A percentile compares a stretch with the other conserved stretches of the same genome.
These are phyloP conservation scores for Guaruba guarouba DNA, from an alignment of 2,113 vertebrate genomes.

Conservation along the genomic window DNA sequence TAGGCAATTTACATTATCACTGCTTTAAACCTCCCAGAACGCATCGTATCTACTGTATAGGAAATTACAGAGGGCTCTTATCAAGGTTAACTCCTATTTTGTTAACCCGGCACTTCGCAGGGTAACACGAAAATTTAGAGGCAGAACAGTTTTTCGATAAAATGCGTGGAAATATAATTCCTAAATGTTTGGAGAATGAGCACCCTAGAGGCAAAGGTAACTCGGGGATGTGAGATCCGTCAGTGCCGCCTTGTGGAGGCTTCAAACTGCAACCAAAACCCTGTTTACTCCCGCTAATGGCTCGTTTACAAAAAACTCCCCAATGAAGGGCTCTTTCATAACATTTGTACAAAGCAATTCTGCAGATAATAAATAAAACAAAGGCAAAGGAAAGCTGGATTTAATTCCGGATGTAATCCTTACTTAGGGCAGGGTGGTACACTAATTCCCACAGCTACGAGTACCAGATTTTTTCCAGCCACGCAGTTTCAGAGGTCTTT, in stretches of 20 bases:
- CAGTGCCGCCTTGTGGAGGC: slow-evolving; percentile 96
- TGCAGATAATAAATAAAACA: slow-evolving; percentile 37
- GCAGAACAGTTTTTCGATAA: slow-evolving; percentile 74
- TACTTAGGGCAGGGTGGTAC: background rate
- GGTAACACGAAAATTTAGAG: slow-evolving; percentile 76
- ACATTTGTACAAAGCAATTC: background rate
- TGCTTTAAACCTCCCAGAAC: slow-evolving; percentile 58
- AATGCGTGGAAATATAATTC: slow-evolving; percentile 75
- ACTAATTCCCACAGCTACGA: background rate
- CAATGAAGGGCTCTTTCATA: background rate
- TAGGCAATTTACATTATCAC: slow-evolving; percentile 59
- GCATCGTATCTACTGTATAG: slow-evolving; percentile 15
- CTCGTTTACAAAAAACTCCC: slow-evolving; percentile 27
- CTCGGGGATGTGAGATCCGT: slow-evolving; percentile 82
- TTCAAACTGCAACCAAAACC: background rate
- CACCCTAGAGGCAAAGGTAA: background rate
- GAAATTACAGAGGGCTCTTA: slow-evolving; percentile 67
- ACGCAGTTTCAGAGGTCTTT: background rate
- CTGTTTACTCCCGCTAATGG: background rate
- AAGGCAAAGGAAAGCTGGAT: background rate
- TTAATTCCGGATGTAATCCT: background rate
- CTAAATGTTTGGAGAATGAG: slow-evolving; percentile 48
- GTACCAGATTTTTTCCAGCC: background rate
- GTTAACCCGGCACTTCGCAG: slow-evolving; percentile 70
- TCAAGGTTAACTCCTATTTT: slow-evolving; percentile 67